phyloP scores from a whole-genome alignment of 2,113 vertebrate species.

The Vanacampus margaritifer region DNA sequence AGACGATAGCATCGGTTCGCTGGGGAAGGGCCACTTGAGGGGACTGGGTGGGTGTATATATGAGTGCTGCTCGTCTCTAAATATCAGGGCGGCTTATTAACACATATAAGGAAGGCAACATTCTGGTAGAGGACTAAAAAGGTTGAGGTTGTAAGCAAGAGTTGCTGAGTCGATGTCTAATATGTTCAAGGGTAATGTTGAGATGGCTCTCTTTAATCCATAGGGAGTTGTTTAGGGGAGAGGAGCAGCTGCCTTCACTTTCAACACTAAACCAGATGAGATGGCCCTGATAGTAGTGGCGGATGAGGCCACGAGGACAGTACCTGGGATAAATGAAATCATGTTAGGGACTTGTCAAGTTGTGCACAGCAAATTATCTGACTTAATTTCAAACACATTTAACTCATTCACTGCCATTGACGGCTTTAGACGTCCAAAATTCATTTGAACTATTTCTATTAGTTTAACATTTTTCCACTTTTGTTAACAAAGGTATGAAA shows the following conservation, averaged over 20 bases:
- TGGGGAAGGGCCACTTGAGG: conserved; percentile 22
- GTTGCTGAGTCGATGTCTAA: neutral
- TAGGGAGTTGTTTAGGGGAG: neutral
- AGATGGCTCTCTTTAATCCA: neutral
- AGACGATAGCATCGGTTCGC: conserved; percentile 32
- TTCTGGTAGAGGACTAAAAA: neutral
- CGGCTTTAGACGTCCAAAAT: no score
- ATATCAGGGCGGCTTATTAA: neutral
- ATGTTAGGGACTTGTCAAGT: neutral
- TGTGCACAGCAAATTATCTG: neutral
- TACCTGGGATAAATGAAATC: neutral
- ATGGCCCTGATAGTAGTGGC: neutral
- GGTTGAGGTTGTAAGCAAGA: neutral
- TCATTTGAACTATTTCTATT: no score
- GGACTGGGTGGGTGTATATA: conserved; percentile 13
- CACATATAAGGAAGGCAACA: neutral
- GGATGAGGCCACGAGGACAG: neutral
- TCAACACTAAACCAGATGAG: no score
- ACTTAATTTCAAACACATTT: neutral
- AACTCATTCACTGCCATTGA: no score
- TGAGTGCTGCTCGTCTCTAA: conserved; percentile 8
- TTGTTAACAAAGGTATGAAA: no score
- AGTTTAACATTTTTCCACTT: no score
- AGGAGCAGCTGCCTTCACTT: neutral
- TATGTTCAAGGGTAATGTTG: neutral